phyloP scores from a whole-genome alignment of 2,888 invertebrate species.

The Lasius fuliginosus region DNA sequence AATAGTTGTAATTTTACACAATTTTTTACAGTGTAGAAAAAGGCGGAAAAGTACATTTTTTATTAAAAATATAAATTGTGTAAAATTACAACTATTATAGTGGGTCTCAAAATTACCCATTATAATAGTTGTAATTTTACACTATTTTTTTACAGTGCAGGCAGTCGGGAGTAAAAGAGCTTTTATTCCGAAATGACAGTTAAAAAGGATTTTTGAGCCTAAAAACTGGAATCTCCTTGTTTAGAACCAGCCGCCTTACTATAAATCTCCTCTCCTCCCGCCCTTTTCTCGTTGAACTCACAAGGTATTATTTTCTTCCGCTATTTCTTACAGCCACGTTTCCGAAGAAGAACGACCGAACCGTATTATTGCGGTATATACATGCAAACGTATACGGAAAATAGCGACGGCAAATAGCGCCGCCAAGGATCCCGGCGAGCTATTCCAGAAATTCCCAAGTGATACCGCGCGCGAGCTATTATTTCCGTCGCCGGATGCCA shows the following conservation, averaged over 20 bases:
- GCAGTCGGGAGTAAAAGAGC: background rate
- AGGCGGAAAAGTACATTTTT: no score
- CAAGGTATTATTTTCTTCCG: background rate
- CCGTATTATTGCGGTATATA: constrained; percentile 22
- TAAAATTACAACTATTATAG: no score
- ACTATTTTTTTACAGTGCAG: no score
- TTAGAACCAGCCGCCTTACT: background rate
- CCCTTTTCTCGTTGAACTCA: background rate
- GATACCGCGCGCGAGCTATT: constrained; percentile 38
- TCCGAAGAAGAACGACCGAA: constrained; percentile 12
- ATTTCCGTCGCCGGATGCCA: constrained; percentile 61
- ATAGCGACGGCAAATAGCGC: constrained; percentile 25
- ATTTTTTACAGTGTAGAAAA: no score
- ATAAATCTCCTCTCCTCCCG: background rate
- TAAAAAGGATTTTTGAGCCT: background rate
- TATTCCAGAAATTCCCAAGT: constrained; percentile 61
- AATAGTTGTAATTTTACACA: no score
- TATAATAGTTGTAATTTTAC: no score
- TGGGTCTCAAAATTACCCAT: no score
- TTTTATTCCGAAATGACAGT: background rate
- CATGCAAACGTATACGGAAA: constrained; percentile 37
- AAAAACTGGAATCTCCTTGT: no score
- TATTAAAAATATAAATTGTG: no score
- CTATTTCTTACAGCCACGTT: background rate
- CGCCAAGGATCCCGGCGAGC: constrained; percentile 36